A percentile compares a stretch with the other conserved stretches of the same genome.
Evolutionary conservation across 2,797 vertebrate species (phyloP).

Genomic region (Enteromius mattozi): DNA sequence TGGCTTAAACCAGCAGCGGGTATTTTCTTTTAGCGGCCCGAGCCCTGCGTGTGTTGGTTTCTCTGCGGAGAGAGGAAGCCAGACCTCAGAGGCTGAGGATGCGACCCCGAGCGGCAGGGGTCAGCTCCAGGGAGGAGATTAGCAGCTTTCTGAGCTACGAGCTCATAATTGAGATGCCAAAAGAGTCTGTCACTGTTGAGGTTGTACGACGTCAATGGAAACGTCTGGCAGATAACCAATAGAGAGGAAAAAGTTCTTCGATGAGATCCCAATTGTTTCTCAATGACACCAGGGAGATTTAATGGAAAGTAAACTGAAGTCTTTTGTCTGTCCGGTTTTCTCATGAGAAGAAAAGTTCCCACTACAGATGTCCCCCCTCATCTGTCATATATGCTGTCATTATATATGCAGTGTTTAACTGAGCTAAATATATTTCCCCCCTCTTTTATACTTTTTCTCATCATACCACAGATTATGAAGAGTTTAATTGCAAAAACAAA

Average conservation of each 20-base stretch:
- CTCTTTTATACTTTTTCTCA: neutral
- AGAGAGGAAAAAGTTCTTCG: neutral
- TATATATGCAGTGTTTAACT: neutral
- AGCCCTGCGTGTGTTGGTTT: slow-evolving; percentile 24
- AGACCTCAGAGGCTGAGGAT: slow-evolving; percentile 34
- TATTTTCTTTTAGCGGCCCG: slow-evolving; percentile 27
- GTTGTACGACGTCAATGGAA: neutral
- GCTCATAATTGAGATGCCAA: slow-evolving; percentile 11
- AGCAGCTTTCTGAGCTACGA: slow-evolving; percentile 37
- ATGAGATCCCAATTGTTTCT: neutral
- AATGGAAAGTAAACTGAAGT: neutral
- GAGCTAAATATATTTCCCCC: neutral
- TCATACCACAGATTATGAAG: neutral
- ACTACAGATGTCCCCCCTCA: neutral
- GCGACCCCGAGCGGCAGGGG: slow-evolving; percentile 43
- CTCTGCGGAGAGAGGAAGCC: slow-evolving; percentile 36
- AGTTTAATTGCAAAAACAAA: neutral
- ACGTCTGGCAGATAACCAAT: neutral
- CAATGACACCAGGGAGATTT: neutral
- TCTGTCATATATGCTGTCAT: neutral
- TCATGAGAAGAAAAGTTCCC: neutral
- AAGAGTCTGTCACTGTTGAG: slow-evolving; percentile 6
- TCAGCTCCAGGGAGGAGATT: slow-evolving; percentile 38
- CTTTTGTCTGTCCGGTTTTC: neutral
- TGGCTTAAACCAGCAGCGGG: slow-evolving; percentile 32